A percentile compares a stretch with the other conserved stretches of the same genome.
phyloP scores from a whole-genome alignment of 23 tunicate genomes.

The Pegea sp. region DNA sequence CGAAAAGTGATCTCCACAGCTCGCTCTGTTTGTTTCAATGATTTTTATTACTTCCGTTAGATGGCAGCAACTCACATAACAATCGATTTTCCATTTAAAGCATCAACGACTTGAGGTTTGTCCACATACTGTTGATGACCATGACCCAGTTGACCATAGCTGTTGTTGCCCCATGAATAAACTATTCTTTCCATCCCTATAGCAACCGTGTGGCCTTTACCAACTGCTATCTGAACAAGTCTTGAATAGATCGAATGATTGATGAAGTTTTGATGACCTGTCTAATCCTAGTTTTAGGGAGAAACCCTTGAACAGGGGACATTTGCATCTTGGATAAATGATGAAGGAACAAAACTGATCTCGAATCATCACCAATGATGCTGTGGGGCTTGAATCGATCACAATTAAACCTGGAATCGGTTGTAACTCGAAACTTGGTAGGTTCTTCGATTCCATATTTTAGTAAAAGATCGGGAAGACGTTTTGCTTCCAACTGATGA shows the following conservation, averaged over 20 bases:
- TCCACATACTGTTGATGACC: slow-evolving; percentile 27
- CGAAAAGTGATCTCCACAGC: slow-evolving; percentile 64
- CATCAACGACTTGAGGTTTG: slow-evolving; percentile 43
- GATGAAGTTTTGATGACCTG: too few relatives aligned
- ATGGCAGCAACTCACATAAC: slow-evolving; percentile 43
- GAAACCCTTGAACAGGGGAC: slow-evolving; percentile 55
- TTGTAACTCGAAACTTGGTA: too few relatives aligned
- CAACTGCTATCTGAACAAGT: slow-evolving; percentile 40
- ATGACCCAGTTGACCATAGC: slow-evolving; percentile 68
- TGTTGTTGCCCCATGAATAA: slow-evolving; percentile 75
- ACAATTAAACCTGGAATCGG: too few relatives aligned
- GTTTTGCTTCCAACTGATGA: slow-evolving; percentile 14
- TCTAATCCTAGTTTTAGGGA: slow-evolving; percentile 46
- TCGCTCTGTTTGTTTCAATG: slow-evolving; percentile 9
- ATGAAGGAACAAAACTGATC: slow-evolving; percentile 62
- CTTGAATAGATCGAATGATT: background rate
- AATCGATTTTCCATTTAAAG: slow-evolving; percentile 79
- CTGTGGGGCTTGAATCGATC: too few relatives aligned
- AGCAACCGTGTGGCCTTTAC: slow-evolving; percentile 53
- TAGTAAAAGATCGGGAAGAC: slow-evolving; percentile 21
- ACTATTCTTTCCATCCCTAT: slow-evolving; percentile 46
- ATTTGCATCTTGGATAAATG: slow-evolving; percentile 25
- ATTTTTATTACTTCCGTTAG: too few relatives aligned
- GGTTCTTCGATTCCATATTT: slow-evolving; percentile 10
- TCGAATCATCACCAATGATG: slow-evolving; percentile 48